Evolutionary conservation across 2,113 vertebrate species (phyloP).

Genomic region (Micronisus gabar): DNA sequence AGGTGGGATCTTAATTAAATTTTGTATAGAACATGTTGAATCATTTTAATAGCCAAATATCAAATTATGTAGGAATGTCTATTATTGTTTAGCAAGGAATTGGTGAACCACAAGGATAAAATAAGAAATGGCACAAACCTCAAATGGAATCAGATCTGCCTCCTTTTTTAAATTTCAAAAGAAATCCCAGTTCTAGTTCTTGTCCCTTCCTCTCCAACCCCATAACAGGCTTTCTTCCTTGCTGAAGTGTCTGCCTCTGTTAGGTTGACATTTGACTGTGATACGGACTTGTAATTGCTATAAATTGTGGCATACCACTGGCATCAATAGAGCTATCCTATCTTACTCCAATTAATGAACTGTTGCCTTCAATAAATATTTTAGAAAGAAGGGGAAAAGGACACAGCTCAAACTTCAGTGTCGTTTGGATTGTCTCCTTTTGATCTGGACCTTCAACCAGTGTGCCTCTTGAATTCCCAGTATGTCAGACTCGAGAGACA

Average conservation of each 20-base stretch:
- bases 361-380: neutral
- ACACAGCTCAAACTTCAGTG: neutral
- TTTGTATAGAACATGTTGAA: neutral
- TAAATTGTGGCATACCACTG: neutral
- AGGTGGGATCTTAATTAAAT: neutral
- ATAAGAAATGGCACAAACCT: slow-evolving; percentile 17
- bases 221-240: neutral
- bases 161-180: neutral
- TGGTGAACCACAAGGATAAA: slow-evolving; percentile 32
- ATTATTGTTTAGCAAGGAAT: neutral
- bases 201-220: neutral
- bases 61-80: neutral
- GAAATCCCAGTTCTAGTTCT: neutral
- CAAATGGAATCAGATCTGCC: neutral
- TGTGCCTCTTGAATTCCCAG: neutral
- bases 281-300: neutral
- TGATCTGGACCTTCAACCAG: neutral
- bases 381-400: neutral
- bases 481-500: neutral
- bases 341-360: neutral
- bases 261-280: neutral
- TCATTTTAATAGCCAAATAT: slow-evolving; percentile 18
- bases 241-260: neutral
- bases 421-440: neutral
- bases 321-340: neutral